phyloP scores from a whole-genome alignment of 2,113 vertebrate genomes.

The Neolamprologus longior region DNA sequence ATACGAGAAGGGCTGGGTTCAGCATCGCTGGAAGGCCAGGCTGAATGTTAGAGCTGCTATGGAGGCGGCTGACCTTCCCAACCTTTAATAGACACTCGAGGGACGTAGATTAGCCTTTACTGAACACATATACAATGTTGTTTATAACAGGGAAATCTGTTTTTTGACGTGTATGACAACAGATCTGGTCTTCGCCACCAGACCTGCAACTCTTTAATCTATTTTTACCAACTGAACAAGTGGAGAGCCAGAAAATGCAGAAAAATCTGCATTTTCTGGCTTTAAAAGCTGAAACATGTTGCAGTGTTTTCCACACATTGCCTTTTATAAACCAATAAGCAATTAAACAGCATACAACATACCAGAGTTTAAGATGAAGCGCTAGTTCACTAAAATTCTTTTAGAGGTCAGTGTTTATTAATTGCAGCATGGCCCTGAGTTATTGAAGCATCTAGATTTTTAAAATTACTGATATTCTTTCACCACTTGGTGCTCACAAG shows the following conservation, averaged over 20 bases:
- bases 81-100: conserved; percentile 13
- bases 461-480: not conserved
- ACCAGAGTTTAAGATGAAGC: not conserved
- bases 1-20: conserved; percentile 5
- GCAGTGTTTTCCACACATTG: not conserved
- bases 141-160: not conserved
- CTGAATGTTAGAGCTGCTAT: conserved; percentile 57
- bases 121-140: not conserved
- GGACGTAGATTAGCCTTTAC: conserved; percentile 29
- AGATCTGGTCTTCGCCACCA: not conserved
- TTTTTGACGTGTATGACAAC: not conserved
- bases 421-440: not conserved
- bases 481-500: not conserved
- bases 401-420: not conserved
- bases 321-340: not conserved
- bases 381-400: not conserved
- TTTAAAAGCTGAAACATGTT: not conserved
- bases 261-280: not conserved
- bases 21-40: conserved; percentile 27
- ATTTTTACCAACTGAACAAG: not conserved
- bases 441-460: not conserved
- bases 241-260: too few species aligned
- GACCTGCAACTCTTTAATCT: not conserved
- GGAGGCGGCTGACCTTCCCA: conserved; percentile 49
- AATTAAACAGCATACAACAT: not conserved